Evolutionary conservation across 2,888 invertebrate genomes (phyloP), one percentile per base, ranked within the genome.

Genomic region (Eupithecia subumbrata): DNA sequence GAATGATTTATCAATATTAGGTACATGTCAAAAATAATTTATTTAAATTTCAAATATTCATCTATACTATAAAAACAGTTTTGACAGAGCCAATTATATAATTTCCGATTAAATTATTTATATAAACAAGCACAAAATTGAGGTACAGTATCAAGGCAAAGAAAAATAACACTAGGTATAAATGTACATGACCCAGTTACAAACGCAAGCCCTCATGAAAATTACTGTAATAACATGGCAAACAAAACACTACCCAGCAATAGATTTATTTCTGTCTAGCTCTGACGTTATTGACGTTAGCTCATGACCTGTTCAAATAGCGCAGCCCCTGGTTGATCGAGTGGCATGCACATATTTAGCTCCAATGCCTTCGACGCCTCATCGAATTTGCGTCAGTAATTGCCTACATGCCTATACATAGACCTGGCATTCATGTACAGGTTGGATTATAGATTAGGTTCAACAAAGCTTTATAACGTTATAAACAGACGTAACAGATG

Each of bases 311-410:
- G 74, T 72, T 74, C 72, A 82, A 75, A 79, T 71, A 74, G 69
- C 71, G 40, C 74, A 40, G 56, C 18, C 75, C 75, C 72, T 60
- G 60, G 60, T 71, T 56, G 67, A 67, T 71, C 75, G 40, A 76
- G 75, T 64, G 72, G 76, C 74, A 52, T 73, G 75, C 78, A 81
- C 74, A 82, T 81, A 83, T 79, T 82, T 82, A 81, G 82, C 80
- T 79, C 73, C 70, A 52, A 67, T 80, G 77, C 82, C 74, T 75
- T 79, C 81, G 78, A 84, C 82, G 85, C 82, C 84, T 78, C 83
- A 82, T 80, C 80, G 85, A 81, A 79, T 80, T 78, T 78, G 81
- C 83, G 80, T 85, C 85, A 83, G 81, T 85, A 79, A 73, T 76
- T 75, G 73, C 70, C 34, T 43, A 67, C 45, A 73, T n/a, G 40